phyloP scores from a whole-genome alignment of 2,797 vertebrate species.

The Glyptemys insculpta region DNA sequence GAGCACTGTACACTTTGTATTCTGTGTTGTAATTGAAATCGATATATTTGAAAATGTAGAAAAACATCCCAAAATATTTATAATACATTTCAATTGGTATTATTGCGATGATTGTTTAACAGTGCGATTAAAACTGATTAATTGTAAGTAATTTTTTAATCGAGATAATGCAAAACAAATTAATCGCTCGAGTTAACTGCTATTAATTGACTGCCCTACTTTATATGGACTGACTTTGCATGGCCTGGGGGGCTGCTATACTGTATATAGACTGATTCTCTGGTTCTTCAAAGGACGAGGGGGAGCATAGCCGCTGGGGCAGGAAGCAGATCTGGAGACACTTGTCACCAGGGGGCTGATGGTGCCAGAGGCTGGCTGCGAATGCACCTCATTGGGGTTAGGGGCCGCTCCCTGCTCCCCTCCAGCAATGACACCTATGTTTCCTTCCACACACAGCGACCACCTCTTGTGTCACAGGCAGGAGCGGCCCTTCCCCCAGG shows the following conservation, averaged over 20 bases:
- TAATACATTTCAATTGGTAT: too few species aligned
- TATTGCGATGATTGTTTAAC: too few species aligned
- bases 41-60: too few species aligned
- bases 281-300: background rate
- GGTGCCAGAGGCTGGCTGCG: background rate
- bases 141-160: too few species aligned
- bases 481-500: too few species aligned
- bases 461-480: too few species aligned
- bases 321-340: background rate
- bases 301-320: background rate
- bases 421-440: fast-evolving
- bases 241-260: background rate
- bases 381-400: fast-evolving
- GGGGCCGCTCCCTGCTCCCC: fast-evolving
- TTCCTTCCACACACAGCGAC: background rate
- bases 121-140: too few species aligned
- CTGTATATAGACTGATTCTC: background rate
- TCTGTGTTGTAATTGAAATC: too few species aligned
- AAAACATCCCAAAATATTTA: too few species aligned
- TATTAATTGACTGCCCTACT: background rate
- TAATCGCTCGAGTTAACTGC: too few species aligned
- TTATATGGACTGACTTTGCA: background rate
- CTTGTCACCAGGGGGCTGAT: background rate
- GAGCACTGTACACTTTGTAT: too few species aligned
- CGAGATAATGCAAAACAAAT: too few species aligned